Base-by-base conservation (phyloP, 2,797 vertebrate genomes). In the Psittacula derbiana region DNA sequence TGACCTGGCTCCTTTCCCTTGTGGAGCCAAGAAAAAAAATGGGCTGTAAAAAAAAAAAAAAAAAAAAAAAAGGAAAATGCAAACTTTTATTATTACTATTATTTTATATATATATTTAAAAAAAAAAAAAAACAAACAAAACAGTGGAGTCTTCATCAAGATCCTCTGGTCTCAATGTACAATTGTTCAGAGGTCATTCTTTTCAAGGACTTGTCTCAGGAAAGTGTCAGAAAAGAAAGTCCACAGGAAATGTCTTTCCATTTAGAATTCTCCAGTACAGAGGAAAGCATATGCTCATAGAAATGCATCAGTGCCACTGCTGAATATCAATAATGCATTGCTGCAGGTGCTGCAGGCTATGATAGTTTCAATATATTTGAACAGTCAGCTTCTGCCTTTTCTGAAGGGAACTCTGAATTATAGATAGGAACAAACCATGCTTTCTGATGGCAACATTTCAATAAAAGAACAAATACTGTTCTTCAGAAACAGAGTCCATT, bases 401-500 rank as follows among this genome's bases (percentile, higher is more conserved):
- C 94, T 93, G 90, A 95, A 65, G 93, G 93, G 95, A 95, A 28
- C 73, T 80, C 71, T 96, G 95, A 97, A 97, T 97, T 96, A 97
- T 97, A 92, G 81, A 97, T 97, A 94, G 96, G 93, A 96, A 96
- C 96, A 96, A 97, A 97, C 25, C 83, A 86, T 83, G 88, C 86
- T 73, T 94, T 96, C 94, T 95, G 96, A 90, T 93, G 90, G 84
- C 76, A 94, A 46, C 52, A 16, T 88, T 92, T 97, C 95, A 87
- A 41, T 80, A 58, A 67, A 60, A 79, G 89, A 47, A 44, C 72
- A 95, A 80, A 85, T 71, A 17, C 31, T 0, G 2, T 41, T 92
- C 72, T 76, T 64, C 31, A 24, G 66, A 78, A 86, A 8, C 31
- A 11, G 25, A 55, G 58, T 65, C 25, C 31, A 0, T 6, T 36